Evolutionary conservation across 2,888 invertebrate species (phyloP).

Genomic region (Thumatha senex): DNA sequence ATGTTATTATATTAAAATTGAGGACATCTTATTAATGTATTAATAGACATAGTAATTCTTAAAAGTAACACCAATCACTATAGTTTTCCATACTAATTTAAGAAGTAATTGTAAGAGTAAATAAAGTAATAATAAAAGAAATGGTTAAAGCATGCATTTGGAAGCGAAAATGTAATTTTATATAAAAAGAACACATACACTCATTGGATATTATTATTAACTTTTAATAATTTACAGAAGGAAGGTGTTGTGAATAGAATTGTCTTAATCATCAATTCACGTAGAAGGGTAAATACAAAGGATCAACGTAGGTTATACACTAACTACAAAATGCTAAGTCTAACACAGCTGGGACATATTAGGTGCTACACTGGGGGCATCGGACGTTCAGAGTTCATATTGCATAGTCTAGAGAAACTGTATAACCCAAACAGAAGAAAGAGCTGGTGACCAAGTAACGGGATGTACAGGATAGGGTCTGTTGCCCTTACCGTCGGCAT

Average conservation of each 20-base stretch:
- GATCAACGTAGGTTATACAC: slow-evolving; percentile 32
- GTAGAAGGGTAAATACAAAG: slow-evolving; percentile 29
- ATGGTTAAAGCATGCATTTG: slow-evolving; percentile 23
- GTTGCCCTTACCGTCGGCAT: slow-evolving; percentile 88
- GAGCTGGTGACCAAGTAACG: slow-evolving; percentile 72
- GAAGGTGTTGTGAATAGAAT: slow-evolving; percentile 60
- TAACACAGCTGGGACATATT: slow-evolving; percentile 40
- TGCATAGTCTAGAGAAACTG: slow-evolving; percentile 13
- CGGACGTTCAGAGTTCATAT: slow-evolving; percentile 23
- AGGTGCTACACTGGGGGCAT: slow-evolving; percentile 33
- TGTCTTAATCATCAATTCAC: slow-evolving; percentile 66
- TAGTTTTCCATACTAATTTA: background rate
- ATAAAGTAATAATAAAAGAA: too few species aligned
- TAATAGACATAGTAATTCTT: background rate
- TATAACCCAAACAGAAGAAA: slow-evolving; percentile 28
- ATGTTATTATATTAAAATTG: too few species aligned
- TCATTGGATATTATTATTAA: slow-evolving; percentile 47
- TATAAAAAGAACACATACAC: slow-evolving; percentile 71
- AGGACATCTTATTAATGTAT: too few species aligned
- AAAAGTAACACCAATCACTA: background rate
- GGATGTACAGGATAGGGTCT: slow-evolving; percentile 61
- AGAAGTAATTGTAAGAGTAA: too few species aligned
- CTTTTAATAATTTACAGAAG: slow-evolving; percentile 38
- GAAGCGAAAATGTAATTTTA: slow-evolving; percentile 17
- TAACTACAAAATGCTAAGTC: slow-evolving; percentile 43